Evolutionary conservation across 2,113 vertebrate species (phyloP).

Genomic region (Thomomys bottae): DNA sequence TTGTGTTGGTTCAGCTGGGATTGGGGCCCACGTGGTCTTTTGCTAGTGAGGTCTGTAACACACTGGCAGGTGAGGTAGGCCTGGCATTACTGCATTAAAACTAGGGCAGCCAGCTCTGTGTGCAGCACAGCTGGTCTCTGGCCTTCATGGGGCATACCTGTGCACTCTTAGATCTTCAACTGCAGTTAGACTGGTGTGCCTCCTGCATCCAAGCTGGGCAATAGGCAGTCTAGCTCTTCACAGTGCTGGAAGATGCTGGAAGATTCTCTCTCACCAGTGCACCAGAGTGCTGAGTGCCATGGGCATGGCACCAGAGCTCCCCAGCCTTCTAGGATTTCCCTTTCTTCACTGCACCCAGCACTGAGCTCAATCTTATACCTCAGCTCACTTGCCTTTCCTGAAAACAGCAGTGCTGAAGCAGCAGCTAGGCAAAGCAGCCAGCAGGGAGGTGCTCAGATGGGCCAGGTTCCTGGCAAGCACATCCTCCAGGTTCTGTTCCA

Average conservation of each 20-base stretch:
- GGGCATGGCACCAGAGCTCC: not conserved
- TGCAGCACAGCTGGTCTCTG: not conserved
- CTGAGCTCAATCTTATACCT: not conserved
- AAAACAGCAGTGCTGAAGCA: not conserved
- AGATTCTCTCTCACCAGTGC: not conserved
- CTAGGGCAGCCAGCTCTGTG: not conserved
- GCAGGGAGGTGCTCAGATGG: not conserved
- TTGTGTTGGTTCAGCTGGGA: not conserved
- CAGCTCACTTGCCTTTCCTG: not conserved
- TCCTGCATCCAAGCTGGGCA: not conserved
- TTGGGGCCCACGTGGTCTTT: not conserved
- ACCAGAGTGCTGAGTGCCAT: not conserved
- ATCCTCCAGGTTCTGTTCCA: not conserved
- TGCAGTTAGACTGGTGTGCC: accelerated
- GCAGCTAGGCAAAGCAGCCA: not conserved
- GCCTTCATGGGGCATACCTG: not conserved
- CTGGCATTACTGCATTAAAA: not conserved
- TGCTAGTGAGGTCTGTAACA: not conserved
- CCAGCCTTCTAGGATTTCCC: not conserved
- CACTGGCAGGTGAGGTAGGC: not conserved
- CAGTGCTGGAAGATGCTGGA: no score
- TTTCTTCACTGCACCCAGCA: no score
- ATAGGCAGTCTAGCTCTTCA: not conserved
- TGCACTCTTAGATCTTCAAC: not conserved
- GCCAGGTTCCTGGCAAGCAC: accelerated